Base-by-base conservation (phyloP, 2,888 invertebrate species). In the Sarcophaga rosellei region DNA sequence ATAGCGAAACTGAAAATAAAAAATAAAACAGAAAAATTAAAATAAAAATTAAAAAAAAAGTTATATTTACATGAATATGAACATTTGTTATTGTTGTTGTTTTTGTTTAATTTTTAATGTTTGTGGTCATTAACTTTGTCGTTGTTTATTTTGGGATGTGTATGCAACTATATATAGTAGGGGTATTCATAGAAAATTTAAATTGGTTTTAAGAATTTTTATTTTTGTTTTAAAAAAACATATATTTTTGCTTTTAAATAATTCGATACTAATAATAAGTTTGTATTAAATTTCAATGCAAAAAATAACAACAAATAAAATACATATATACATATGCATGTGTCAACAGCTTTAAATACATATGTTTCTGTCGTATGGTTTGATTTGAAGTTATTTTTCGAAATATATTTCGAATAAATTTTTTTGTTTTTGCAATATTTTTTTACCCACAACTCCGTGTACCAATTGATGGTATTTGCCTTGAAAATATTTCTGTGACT, bases 41-140 rank as follows among this genome's bases (percentile, higher is more conserved):
- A 35, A 35, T 35, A 10, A 10, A 35, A 35, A 35, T 35, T n/a
- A 63, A 65, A 53, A 69, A 11, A 44, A 59, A 75, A 75, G 47
- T 45, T 80, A 44, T 66, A 78, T 68, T 75, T 72, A 65, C 63
- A 45, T 81, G 69, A 78, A 70, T 74, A 53, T 53, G 17, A 15
- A 15, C 10, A 15, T 53, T 17, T 17, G 17, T 53, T 53, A 15
- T 53, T 53, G 53, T 63, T 69, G 74, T 70, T 81, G 69, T 85
- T 68, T 80, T 53, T 61, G 23, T 44, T 23, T 45, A 57, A 53
- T 70, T 70, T 78, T 70, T 53, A 47, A 73, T 73, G 69, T 78
- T 80, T 80, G 86, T 86, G 82, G 86, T 86, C 77, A 83, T 83
- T 77, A 83, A 73, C 86, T 77, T 80, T 77, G 80, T 74, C 65